Conservation (phyloP, 2,888 invertebrate genomes). For the Ophion costatus region DNA sequence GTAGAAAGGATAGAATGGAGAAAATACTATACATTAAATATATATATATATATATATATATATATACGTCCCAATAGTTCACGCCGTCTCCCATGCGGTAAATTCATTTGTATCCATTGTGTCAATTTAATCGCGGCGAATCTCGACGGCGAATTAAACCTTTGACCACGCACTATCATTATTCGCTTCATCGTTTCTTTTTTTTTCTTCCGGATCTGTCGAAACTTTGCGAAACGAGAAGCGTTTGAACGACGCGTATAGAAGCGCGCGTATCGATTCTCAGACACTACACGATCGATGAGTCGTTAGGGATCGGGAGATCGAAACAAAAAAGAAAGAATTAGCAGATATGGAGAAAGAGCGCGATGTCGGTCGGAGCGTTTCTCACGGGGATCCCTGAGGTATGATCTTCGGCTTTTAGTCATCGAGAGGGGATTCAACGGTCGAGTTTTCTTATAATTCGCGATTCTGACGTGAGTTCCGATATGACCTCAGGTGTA, state of each 20-base stretch:
- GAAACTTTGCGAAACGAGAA: constrained; percentile 11
- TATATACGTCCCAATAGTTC: too few relatives aligned
- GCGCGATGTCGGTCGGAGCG: constrained; percentile 3
- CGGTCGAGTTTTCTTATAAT: background rate
- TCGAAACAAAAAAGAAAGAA: background rate
- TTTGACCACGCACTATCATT: constrained; percentile 35
- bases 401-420: constrained; percentile 22
- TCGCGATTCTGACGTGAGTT: constrained; percentile 1
- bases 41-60: constrained; percentile 26
- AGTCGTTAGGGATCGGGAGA: constrained; percentile 2
- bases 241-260: background rate
- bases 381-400: constrained; percentile 59
- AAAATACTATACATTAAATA: background rate
- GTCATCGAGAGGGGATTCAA: constrained; percentile 26
- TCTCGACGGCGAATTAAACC: constrained; percentile 50
- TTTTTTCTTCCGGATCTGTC: background rate
- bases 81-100: background rate
- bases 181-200: background rate
- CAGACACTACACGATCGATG: background rate
- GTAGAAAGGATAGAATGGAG: background rate
- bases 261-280: background rate
- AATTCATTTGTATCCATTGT: constrained; percentile 51
- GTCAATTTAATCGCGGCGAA: constrained; percentile 50
- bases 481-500: constrained; percentile 20
- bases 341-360: background rate